phyloP scores from a whole-genome alignment of 1,140 invertebrate genomes.

The Brachionus plicatilis region DNA sequence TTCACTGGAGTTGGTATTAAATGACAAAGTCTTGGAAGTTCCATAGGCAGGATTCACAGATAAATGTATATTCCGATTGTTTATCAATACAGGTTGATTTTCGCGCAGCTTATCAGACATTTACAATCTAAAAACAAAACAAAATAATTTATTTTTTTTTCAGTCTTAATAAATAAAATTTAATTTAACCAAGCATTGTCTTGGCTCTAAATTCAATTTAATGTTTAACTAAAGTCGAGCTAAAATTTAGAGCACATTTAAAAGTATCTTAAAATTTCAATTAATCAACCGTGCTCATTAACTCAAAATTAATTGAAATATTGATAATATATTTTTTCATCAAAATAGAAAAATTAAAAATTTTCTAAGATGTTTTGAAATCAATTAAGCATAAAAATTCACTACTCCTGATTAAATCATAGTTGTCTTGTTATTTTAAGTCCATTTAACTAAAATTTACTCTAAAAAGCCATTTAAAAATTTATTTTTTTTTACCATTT shows the following conservation, averaged over 20 bases:
- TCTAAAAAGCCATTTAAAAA: not conserved
- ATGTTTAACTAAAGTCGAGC: not conserved
- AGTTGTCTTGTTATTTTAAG: not conserved
- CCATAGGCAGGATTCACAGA: not conserved
- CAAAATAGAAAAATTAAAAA: not conserved
- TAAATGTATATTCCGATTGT: not conserved
- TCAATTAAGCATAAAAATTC: not conserved
- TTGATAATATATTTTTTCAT: not conserved
- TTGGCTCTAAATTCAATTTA: not conserved
- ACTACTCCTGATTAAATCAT: not conserved
- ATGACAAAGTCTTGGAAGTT: not conserved
- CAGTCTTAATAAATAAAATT: not conserved
- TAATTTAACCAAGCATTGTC: too few species aligned
- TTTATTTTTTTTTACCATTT: not conserved
- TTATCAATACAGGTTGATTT: not conserved
- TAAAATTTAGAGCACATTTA: not conserved
- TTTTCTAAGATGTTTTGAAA: not conserved
- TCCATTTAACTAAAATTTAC: not conserved
- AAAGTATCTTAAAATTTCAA: not conserved
- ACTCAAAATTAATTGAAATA: not conserved
- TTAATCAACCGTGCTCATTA: not conserved
- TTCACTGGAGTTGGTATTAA: not conserved
- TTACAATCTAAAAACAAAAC: not conserved
- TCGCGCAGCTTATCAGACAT: not conserved
- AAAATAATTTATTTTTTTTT: not conserved